Conservation (phyloP, 2,888 invertebrate genomes). For the Calliopum simillimum region DNA sequence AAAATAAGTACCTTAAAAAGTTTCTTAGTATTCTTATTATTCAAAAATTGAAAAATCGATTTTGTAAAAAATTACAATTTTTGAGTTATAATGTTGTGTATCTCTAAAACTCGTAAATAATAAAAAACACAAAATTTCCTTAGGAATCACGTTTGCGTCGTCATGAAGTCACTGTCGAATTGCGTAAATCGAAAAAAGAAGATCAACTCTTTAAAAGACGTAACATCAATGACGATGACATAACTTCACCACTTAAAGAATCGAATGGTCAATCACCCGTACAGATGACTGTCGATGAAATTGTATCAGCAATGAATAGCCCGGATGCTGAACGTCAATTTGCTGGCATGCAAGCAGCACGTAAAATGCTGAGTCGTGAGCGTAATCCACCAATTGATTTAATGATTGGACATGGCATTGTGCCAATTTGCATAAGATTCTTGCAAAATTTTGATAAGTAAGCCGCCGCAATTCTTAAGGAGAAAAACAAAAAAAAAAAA, state of each 20-base stretch:
- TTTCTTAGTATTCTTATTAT: too few relatives aligned
- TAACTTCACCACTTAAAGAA: conserved; percentile 69
- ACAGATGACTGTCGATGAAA: conserved; percentile 76
- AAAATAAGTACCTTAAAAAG: too few relatives aligned
- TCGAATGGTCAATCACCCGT: conserved; percentile 66
- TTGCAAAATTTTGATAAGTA: conserved; percentile 80
- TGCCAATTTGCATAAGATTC: conserved; percentile 84
- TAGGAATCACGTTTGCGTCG: conserved; percentile 83
- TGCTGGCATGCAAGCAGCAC: conserved; percentile 81
- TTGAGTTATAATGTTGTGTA: too few relatives aligned
- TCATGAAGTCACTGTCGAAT: conserved; percentile 88
- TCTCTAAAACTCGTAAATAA: too few relatives aligned
- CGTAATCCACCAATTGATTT: conserved; percentile 91
- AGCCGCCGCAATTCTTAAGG: conserved; percentile 52
- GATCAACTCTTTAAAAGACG: conserved; percentile 92
- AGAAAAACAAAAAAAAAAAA: neutral
- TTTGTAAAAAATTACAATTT: too few relatives aligned
- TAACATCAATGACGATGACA: conserved; percentile 75
- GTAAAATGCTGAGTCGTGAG: conserved; percentile 89
- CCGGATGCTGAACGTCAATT: conserved; percentile 74
- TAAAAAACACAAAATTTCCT: neutral
- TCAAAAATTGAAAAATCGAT: too few relatives aligned
- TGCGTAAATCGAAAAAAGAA: conserved; percentile 93
- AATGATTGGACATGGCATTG: conserved; percentile 86
- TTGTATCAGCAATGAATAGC: conserved; percentile 78